Conservation (phyloP, 1,140 invertebrate genomes). For the Dryas iulia region DNA sequence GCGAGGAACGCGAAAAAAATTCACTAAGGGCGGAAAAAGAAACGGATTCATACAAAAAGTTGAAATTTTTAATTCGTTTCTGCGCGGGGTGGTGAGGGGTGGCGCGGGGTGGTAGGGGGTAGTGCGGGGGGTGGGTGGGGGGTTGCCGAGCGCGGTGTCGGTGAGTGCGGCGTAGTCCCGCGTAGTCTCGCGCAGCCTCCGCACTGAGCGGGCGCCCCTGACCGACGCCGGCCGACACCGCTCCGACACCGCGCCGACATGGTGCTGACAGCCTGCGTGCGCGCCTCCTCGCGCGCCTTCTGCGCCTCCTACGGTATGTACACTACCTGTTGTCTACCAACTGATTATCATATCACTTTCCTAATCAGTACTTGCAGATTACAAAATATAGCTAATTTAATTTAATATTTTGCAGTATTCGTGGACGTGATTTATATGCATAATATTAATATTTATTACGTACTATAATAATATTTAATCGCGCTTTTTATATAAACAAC, state of each 20-base stretch:
- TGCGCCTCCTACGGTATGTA: slow-evolving; percentile 68
- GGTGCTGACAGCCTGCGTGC: slow-evolving; percentile 70
- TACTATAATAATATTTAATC: too few relatives aligned
- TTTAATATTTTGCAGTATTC: too few relatives aligned
- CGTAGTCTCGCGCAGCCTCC: slow-evolving; percentile 37
- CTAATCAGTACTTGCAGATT: too few relatives aligned
- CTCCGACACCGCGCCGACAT: slow-evolving; percentile 34
- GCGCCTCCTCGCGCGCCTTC: slow-evolving; percentile 60
- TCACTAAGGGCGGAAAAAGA: slow-evolving; percentile 77
- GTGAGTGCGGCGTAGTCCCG: slow-evolving; percentile 12
- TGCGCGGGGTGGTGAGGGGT: slow-evolving; percentile 23
- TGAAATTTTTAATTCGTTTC: slow-evolving; percentile 64
- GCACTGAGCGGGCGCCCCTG: slow-evolving; percentile 24
- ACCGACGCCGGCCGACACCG: not conserved
- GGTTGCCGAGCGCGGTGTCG: slow-evolving; percentile 13
- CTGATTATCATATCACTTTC: too few relatives aligned
- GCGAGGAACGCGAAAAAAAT: slow-evolving; percentile 73
- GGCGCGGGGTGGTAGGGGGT: not conserved
- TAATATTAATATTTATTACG: too few relatives aligned
- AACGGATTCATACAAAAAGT: slow-evolving; percentile 77
- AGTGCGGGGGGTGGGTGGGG: slow-evolving; percentile 12
- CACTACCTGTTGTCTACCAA: not conserved
- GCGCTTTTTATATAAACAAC: too few relatives aligned
- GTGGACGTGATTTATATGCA: too few relatives aligned
- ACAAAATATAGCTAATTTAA: too few relatives aligned